Evolutionary conservation across 2,888 invertebrate genomes (phyloP).

Genomic region (Cataglyphis albicans): DNA sequence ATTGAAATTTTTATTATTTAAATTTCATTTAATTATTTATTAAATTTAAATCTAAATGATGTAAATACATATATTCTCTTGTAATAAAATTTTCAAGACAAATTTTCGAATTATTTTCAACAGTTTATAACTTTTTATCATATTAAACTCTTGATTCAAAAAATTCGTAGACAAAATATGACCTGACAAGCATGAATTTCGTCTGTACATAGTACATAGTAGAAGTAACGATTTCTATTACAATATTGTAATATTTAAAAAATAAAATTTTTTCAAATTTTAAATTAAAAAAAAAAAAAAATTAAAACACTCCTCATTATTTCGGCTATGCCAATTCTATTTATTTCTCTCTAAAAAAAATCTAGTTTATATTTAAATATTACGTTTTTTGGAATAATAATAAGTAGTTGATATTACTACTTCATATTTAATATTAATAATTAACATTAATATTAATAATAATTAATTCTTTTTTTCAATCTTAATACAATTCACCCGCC

Average conservation of each 20-base stretch:
- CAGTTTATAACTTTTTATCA: not conserved
- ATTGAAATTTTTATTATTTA: too few species aligned
- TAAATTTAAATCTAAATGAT: too few species aligned
- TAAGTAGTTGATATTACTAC: too few species aligned
- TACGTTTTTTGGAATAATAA: not conserved
- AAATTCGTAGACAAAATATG: not conserved
- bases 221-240: not conserved
- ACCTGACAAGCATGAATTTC: not conserved
- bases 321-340: not conserved
- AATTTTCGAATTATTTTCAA: not conserved
- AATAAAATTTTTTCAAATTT: not conserved
- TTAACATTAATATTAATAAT: too few species aligned
- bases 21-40: too few species aligned
- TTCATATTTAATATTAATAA: too few species aligned
- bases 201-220: too few species aligned
- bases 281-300: not conserved
- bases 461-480: not conserved
- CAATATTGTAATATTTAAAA: not conserved
- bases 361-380: not conserved
- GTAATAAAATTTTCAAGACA: not conserved
- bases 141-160: not conserved
- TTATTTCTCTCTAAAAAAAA: not conserved
- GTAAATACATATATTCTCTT: not conserved
- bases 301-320: not conserved
- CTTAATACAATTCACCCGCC: not conserved